These are phyloP conservation scores for Eristalis arbustorum DNA, from an alignment of 2,888 invertebrate species.

Conservation along the genomic window DNA sequence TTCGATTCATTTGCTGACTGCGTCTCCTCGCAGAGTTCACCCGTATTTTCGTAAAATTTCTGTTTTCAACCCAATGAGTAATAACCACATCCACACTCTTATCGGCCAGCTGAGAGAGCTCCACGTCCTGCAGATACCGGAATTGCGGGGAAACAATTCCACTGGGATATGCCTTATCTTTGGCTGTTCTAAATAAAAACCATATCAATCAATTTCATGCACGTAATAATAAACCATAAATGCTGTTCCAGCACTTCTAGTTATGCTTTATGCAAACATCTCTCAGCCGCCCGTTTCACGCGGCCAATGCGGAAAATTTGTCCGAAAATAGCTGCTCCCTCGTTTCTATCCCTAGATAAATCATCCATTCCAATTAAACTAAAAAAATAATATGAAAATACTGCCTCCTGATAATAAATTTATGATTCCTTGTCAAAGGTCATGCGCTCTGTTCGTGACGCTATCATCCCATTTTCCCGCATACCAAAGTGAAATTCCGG, in stretches of 20 bases:
- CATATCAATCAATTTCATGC: not conserved
- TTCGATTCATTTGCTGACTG: not conserved
- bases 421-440: conserved; percentile 56
- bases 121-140: not conserved
- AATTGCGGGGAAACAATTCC: not conserved
- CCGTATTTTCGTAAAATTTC: not conserved
- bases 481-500: conserved; percentile 28
- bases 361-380: conserved; percentile 2
- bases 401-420: conserved; percentile 49
- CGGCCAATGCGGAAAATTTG: not conserved
- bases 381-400: not conserved
- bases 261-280: not conserved
- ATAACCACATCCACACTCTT: too few relatives aligned
- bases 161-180: not conserved
- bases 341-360: not conserved
- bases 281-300: not conserved
- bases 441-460: conserved; percentile 43
- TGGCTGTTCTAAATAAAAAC: not conserved
- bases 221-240: not conserved
- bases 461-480: conserved; percentile 4
- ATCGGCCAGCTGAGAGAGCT: not conserved
- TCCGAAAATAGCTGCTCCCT: not conserved
- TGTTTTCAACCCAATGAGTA: too few relatives aligned
- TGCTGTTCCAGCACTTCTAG: not conserved
- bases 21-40: not conserved